Evolutionary conservation across 2,888 invertebrate species (phyloP).

Genomic region (Ectropis crepuscularia): DNA sequence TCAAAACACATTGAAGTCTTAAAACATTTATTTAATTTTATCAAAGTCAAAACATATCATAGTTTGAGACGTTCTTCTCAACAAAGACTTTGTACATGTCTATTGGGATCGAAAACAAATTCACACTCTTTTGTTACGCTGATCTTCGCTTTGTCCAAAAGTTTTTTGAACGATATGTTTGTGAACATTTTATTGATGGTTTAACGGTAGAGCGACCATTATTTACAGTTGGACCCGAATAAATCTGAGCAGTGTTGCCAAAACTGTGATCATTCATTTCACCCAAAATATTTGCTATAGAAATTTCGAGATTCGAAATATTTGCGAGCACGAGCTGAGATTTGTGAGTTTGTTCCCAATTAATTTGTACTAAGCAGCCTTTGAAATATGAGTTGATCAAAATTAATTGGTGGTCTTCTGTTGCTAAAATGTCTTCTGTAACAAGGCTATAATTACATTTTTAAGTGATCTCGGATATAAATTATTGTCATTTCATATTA

Average conservation of each 20-base stretch:
- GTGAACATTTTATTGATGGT: slow-evolving; percentile 70
- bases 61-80: too few species aligned
- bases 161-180: slow-evolving; percentile 60
- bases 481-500: too few species aligned
- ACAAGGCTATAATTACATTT: too few species aligned
- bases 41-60: too few species aligned
- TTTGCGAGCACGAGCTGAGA: slow-evolving; percentile 31
- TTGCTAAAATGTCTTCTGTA: too few species aligned
- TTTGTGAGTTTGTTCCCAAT: slow-evolving; percentile 7
- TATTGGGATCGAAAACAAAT: slow-evolving; percentile 22
- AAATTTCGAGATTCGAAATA: slow-evolving; percentile 38
- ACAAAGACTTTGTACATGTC: too few species aligned
- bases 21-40: too few species aligned
- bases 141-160: slow-evolving; percentile 49
- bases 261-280: slow-evolving; percentile 69
- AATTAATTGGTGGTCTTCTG: neutral
- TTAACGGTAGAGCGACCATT: slow-evolving; percentile 59
- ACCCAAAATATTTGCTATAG: slow-evolving; percentile 36
- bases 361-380: slow-evolving; percentile 6
- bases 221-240: slow-evolving; percentile 66
- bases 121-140: slow-evolving; percentile 34
- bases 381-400: neutral
- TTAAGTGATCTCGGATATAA: too few species aligned
- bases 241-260: slow-evolving; percentile 63
- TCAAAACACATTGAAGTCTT: too few species aligned